These are phyloP conservation scores for Eilema griseolum DNA, from an alignment of 2,888 invertebrate genomes.

Conservation along the genomic window DNA sequence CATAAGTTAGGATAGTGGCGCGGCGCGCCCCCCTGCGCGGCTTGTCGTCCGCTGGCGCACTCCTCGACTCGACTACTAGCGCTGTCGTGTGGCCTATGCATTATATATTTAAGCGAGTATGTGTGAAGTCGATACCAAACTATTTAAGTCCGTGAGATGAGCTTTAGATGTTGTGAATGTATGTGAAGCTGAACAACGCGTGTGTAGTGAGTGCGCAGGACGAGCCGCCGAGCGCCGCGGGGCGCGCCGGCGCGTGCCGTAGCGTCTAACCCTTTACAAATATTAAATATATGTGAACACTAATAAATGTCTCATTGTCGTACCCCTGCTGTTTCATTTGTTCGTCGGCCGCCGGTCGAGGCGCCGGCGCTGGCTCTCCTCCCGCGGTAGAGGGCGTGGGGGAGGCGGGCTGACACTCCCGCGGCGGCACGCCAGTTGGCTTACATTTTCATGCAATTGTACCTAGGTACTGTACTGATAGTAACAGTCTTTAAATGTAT, in stretches of 20 bases:
- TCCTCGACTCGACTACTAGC: not conserved
- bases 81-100: constrained; percentile 17
- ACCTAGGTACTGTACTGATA: too few species aligned
- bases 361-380: too few species aligned
- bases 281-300: constrained; percentile 53
- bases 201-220: not conserved
- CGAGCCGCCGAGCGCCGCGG: not conserved
- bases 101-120: constrained; percentile 12
- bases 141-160: not conserved
- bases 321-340: constrained; percentile 22
- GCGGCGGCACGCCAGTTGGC: too few species aligned
- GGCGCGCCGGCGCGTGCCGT: constrained; percentile 51
- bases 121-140: not conserved
- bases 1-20: too few species aligned
- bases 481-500: too few species aligned
- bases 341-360: too few species aligned
- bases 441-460: too few species aligned
- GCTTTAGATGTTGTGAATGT: not conserved
- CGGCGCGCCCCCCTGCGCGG: not conserved
- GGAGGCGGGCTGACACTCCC: too few species aligned
- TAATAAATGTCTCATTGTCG: constrained; percentile 68
- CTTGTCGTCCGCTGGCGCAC: not conserved
- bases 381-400: too few species aligned
- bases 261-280: constrained; percentile 42
- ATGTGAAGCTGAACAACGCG: not conserved